These are phyloP conservation scores for Glyphotaelius pellucidus DNA, from an alignment of 2,888 invertebrate genomes.

Conservation along the genomic window DNA sequence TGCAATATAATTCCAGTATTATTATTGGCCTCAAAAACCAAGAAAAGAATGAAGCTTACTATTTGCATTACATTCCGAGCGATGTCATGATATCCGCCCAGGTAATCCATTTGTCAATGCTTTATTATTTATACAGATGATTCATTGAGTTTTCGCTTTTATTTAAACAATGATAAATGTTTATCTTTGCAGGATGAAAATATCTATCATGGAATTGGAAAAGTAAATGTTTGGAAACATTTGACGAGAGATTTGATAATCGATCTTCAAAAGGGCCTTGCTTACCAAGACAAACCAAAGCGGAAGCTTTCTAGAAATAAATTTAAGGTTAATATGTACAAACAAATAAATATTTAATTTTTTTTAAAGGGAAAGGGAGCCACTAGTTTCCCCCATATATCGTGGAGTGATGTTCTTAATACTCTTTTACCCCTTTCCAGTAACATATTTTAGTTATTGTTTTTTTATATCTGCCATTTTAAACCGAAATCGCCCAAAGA, in stretches of 20 bases:
- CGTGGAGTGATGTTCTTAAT: too few species aligned
- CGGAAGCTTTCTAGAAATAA: conserved; percentile 84
- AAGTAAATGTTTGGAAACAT: conserved; percentile 83
- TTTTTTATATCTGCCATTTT: too few species aligned
- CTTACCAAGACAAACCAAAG: conserved; percentile 82
- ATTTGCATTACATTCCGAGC: conserved; percentile 89
- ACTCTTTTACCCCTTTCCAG: too few species aligned
- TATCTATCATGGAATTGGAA: conserved; percentile 91
- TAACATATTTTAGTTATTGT: too few species aligned
- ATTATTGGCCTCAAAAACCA: conserved; percentile 87
- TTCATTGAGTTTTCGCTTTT: conserved; percentile 56
- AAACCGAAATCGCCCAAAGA: too few species aligned
- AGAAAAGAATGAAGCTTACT: conserved; percentile 87
- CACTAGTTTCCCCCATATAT: too few species aligned
- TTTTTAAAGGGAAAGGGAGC: too few species aligned
- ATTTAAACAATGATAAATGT: background rate
- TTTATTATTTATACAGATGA: background rate
- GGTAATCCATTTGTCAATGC: conserved; percentile 71
- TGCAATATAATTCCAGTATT: conserved; percentile 89
- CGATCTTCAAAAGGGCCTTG: conserved; percentile 94
- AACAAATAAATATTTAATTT: background rate
- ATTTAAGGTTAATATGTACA: conserved; percentile 77
- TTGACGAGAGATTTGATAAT: conserved; percentile 92
- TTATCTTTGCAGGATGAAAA: conserved; percentile 79
- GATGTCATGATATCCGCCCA: conserved; percentile 85